Evolutionary conservation across 2,113 vertebrate species (phyloP).

Genomic region (Tupaia chinensis): DNA sequence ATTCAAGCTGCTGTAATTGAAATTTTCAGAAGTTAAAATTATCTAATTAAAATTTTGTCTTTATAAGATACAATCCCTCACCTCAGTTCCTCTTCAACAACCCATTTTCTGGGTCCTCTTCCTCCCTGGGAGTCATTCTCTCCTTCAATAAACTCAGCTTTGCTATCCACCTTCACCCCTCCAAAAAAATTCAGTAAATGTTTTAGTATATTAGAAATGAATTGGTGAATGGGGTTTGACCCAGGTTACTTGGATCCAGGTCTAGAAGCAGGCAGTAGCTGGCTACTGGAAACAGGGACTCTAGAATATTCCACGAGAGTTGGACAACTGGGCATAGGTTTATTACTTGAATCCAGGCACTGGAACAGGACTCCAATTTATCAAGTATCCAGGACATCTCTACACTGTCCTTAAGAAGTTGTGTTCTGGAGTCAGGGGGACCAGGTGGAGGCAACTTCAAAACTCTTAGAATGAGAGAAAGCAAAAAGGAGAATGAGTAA

Average conservation of each 20-base stretch:
- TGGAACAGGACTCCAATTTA: neutral
- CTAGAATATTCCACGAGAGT: neutral
- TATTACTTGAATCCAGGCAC: neutral
- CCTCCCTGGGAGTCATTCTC: too few species aligned
- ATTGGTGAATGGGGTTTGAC: neutral
- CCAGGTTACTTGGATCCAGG: neutral
- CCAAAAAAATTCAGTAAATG: neutral
- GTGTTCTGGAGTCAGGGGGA: neutral
- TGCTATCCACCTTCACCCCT: too few species aligned
- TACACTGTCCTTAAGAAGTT: neutral
- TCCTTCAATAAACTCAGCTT: too few species aligned
- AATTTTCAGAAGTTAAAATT: neutral
- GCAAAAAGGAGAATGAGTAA: neutral
- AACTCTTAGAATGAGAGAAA: neutral
- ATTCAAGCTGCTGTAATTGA: neutral
- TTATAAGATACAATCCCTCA: too few species aligned
- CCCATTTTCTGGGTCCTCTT: too few species aligned
- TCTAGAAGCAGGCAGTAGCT: neutral
- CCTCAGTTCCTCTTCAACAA: too few species aligned
- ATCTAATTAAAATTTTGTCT: neutral
- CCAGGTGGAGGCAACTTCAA: neutral
- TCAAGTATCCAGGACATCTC: neutral
- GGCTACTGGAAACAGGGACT: neutral
- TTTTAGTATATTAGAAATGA: neutral
- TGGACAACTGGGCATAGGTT: neutral